A percentile compares a stretch with the other conserved stretches of the same genome.
Evolutionary conservation across 2,113 vertebrate genomes (phyloP).

Genomic region (Aix galericulata): DNA sequence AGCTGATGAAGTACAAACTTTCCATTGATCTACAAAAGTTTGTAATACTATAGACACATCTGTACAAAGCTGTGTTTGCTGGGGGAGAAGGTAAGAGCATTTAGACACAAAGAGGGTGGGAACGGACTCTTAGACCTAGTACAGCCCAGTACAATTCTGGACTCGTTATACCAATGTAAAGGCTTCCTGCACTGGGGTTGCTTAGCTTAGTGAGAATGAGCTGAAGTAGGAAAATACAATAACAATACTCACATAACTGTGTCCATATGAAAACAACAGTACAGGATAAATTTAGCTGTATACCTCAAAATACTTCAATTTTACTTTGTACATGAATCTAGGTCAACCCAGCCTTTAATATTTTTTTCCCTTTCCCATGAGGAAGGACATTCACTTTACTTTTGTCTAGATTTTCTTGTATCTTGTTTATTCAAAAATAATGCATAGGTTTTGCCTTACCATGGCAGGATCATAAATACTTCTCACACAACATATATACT

Average conservation of each 20-base stretch:
- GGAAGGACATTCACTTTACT: not conserved
- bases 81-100: not conserved
- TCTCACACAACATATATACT: not conserved
- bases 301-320: not conserved
- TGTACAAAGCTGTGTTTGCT: not conserved
- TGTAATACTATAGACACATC: not conserved
- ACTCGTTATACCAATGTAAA: not conserved
- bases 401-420: not conserved
- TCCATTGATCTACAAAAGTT: not conserved
- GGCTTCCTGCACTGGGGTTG: not conserved
- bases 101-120: not conserved
- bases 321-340: not conserved
- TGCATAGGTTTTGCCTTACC: not conserved
- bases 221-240: not conserved
- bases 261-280: not conserved
- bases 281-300: not conserved
- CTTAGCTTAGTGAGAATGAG: not conserved
- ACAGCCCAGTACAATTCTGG: not conserved
- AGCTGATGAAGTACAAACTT: not conserved
- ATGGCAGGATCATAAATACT: not conserved
- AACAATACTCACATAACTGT: not conserved
- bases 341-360: not conserved
- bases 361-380: not conserved
- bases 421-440: not conserved
- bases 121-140: not conserved